Evolutionary conservation across 2,888 invertebrate genomes (phyloP).

Genomic region (Epinotia nisella): DNA sequence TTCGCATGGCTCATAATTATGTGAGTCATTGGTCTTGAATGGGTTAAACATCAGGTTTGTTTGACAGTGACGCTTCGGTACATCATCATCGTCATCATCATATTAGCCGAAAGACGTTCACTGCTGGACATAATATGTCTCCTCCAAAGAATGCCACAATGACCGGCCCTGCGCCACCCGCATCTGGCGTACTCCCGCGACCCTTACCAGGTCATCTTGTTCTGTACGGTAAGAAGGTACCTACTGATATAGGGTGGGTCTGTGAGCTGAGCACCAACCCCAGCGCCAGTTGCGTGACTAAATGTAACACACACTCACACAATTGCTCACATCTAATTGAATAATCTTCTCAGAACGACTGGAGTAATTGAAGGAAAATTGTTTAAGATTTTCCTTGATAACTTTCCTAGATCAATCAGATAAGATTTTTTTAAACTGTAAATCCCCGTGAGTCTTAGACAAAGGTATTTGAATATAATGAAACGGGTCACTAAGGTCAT

Average conservation of each 20-base stretch:
- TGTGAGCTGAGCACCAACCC: neutral
- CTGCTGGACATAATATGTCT: too few species aligned
- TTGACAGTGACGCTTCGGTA: too few species aligned
- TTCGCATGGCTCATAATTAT: too few species aligned
- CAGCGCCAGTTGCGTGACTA: conserved; percentile 20
- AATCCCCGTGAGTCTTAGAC: neutral
- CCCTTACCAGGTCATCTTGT: too few species aligned
- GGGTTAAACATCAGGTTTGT: too few species aligned
- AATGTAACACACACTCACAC: conserved; percentile 1
- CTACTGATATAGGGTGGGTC: too few species aligned
- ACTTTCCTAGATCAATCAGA: neutral
- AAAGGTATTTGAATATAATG: neutral
- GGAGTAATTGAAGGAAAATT: conserved; percentile 30
- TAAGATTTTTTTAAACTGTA: neutral
- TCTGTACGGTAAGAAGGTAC: neutral
- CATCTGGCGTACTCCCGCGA: too few species aligned
- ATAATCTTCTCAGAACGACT: conserved; percentile 32
- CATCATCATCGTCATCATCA: too few species aligned
- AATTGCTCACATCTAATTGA: conserved; percentile 24
- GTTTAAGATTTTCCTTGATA: conserved; percentile 20
- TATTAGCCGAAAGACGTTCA: too few species aligned
- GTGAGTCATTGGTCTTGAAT: too few species aligned
- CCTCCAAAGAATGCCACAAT: too few species aligned
- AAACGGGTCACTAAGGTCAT: neutral
- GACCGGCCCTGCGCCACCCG: too few species aligned